Evolutionary conservation across 2,888 invertebrate species (phyloP).

Genomic region (Phyllotreta striolata): DNA sequence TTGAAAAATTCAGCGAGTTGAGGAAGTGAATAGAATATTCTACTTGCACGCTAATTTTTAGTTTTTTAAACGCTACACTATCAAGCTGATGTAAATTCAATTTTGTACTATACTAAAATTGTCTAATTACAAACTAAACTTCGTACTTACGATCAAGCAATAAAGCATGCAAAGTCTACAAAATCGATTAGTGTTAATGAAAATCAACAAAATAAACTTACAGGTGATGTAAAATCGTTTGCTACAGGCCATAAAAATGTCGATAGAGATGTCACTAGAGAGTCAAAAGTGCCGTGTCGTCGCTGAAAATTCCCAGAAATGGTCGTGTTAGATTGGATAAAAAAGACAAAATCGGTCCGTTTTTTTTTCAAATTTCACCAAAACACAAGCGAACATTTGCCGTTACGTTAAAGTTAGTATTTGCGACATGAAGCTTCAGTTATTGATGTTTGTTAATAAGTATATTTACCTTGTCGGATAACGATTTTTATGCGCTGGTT

Average conservation of each 20-base stretch:
- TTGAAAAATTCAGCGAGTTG: too few species aligned
- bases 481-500: too few species aligned
- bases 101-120: too few species aligned
- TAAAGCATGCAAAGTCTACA: background rate
- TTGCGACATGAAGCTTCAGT: background rate
- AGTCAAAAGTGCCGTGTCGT: slow-evolving; percentile 52
- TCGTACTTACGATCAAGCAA: background rate
- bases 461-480: slow-evolving; percentile 6
- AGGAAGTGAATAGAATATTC: too few species aligned
- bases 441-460: slow-evolving; percentile 1
- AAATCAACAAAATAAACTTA: slow-evolving; percentile 48
- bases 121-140: too few species aligned
- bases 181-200: slow-evolving; percentile 12
- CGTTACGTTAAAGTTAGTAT: slow-evolving; percentile 6
- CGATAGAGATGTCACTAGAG: slow-evolving; percentile 53
- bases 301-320: slow-evolving; percentile 47
- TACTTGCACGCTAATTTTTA: too few species aligned
- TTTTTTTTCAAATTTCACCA: slow-evolving; percentile 5
- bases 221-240: slow-evolving; percentile 50
- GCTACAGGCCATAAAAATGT: slow-evolving; percentile 56
- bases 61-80: too few species aligned
- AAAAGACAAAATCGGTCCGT: slow-evolving; percentile 7
- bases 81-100: too few species aligned
- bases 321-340: slow-evolving; percentile 24
- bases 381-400: slow-evolving; percentile 9